Percentiles rank a stretch among this genome's conserved stretches.
These are phyloP conservation scores for Stenodera caucasica DNA, from an alignment of 2,888 invertebrate species.

Conservation along the genomic window DNA sequence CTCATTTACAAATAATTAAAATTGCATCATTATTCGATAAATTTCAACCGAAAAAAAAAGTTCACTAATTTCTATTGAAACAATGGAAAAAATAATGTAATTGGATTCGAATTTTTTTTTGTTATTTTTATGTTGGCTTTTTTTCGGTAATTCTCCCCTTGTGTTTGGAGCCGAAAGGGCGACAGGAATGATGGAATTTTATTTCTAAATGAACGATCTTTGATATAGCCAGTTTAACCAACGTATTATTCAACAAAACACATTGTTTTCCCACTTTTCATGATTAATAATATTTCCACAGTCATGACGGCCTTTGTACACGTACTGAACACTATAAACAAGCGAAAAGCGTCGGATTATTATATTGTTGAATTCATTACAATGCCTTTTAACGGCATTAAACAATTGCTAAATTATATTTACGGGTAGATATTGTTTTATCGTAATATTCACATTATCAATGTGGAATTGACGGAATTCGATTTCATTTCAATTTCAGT, in stretches of 20 bases:
- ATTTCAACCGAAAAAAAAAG: neutral
- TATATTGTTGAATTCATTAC: conserved; percentile 43
- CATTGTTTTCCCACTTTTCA: conserved; percentile 42
- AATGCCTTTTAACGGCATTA: conserved; percentile 42
- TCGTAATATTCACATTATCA: neutral
- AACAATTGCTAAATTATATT: conserved; percentile 24
- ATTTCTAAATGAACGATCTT: neutral
- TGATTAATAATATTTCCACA: conserved; percentile 45
- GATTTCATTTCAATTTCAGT: too few relatives aligned
- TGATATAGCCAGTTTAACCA: neutral
- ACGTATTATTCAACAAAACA: conserved; percentile 27
- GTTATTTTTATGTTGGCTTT: neutral
- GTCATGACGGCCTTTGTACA: conserved; percentile 43
- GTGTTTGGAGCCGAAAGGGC: neutral
- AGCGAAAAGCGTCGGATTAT: conserved; percentile 43
- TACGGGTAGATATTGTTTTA: neutral
- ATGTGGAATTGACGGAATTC: too few relatives aligned
- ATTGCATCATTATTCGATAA: neutral
- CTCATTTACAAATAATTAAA: neutral
- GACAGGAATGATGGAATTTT: neutral
- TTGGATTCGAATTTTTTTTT: neutral
- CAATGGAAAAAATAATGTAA: neutral
- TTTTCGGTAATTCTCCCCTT: neutral
- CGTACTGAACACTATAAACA: conserved; percentile 32
- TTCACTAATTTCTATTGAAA: neutral